Evolutionary conservation across 2,888 invertebrate species (phyloP).

Genomic region (Zelleria hepariella): DNA sequence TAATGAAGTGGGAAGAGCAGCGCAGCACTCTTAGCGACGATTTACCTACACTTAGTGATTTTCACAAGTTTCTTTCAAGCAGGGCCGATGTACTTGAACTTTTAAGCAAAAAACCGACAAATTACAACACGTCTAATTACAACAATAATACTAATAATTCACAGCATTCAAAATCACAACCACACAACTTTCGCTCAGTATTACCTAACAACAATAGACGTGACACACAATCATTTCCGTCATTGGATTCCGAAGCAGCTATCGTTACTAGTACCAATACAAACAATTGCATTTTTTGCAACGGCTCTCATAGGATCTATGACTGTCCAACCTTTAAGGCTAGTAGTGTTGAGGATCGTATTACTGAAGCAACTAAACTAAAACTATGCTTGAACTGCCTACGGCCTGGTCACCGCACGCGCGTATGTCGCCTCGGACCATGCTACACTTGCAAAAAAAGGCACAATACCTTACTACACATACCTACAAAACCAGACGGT

Average conservation of each 20-base stretch:
- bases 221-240: not conserved
- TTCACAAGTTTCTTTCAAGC: slow-evolving; percentile 7
- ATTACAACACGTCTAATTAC: not conserved
- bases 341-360: slow-evolving; percentile 6
- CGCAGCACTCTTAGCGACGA: slow-evolving; percentile 6
- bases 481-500: too few relatives aligned
- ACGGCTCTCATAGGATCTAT: slow-evolving; percentile 6
- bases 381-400: slow-evolving; percentile 8
- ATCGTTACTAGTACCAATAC: not conserved
- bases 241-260: not conserved
- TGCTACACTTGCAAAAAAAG: not conserved
- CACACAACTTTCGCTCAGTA: not conserved
- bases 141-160: not conserved
- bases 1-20: slow-evolving; percentile 10
- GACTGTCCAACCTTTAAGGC: slow-evolving; percentile 9
- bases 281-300: slow-evolving; percentile 4
- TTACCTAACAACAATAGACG: not conserved
- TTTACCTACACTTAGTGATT: slow-evolving; percentile 3
- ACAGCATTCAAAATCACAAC: not conserved
- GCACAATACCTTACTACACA: not conserved
- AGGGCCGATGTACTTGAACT: slow-evolving; percentile 10
- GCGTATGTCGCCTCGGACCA: not conserved
- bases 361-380: not conserved
- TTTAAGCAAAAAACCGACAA: slow-evolving; percentile 1
- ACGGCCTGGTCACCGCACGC: not conserved